Conservation (phyloP, 2,113 vertebrate species). For the Chionis minor region DNA sequence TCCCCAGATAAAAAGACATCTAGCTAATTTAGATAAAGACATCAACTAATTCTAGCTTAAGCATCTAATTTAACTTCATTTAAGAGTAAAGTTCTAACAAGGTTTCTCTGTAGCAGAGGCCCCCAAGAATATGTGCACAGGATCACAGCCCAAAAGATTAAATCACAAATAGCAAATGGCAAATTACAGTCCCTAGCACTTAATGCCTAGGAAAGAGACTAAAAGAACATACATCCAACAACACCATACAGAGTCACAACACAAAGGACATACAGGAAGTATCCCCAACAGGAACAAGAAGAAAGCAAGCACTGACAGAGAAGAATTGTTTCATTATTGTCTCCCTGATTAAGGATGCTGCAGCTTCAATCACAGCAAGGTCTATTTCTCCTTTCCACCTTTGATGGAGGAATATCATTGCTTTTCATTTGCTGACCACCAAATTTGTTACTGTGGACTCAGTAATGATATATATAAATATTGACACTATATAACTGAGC, state of each 20-base stretch:
- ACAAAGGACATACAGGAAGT: not conserved
- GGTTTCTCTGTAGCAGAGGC: not conserved
- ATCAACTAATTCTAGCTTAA: not conserved
- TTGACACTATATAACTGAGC: not conserved
- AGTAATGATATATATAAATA: not conserved
- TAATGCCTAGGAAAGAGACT: not conserved
- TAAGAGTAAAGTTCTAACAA: not conserved
- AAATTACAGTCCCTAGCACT: not conserved
- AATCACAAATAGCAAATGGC: not conserved
- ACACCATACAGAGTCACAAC: not conserved
- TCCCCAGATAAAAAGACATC: not conserved
- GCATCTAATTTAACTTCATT: not conserved
- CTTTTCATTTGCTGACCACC: not conserved
- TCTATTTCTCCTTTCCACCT: not conserved
- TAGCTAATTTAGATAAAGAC: not conserved
- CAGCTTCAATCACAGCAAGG: not conserved
- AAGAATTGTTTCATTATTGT: not conserved
- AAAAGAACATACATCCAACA: not conserved
- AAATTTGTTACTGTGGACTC: not conserved
- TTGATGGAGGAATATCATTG: not conserved
- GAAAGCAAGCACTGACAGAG: not conserved
- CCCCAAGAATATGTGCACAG: not conserved
- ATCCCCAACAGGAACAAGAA: not conserved
- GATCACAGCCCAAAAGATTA: not conserved
- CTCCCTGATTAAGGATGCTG: not conserved